Evolutionary conservation across 2,888 invertebrate species (phyloP).

Genomic region (Eupithecia pulchellata): DNA sequence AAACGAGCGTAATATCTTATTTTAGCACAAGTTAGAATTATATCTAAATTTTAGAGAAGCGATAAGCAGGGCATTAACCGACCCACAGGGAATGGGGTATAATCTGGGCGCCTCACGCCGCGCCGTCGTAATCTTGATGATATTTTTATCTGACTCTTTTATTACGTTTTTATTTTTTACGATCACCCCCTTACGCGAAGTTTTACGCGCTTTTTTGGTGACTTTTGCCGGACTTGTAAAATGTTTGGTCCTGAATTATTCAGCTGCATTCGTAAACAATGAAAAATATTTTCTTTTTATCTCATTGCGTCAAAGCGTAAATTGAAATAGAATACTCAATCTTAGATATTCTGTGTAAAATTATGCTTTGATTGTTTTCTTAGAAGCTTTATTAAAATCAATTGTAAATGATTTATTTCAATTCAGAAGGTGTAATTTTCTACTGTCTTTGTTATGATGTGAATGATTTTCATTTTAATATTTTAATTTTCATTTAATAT

Average conservation of each 20-base stretch:
- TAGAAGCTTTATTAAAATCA: background rate
- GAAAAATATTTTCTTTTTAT: background rate
- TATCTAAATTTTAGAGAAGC: conserved; percentile 53
- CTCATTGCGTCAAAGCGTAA: too few species aligned
- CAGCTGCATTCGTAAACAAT: background rate
- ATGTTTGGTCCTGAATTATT: conserved; percentile 45
- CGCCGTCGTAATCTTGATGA: conserved; percentile 68
- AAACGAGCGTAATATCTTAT: background rate
- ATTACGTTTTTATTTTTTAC: conserved; percentile 70
- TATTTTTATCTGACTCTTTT: conserved; percentile 71
- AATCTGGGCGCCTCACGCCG: conserved; percentile 59
- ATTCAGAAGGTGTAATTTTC: background rate
- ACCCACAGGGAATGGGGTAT: conserved; percentile 54
- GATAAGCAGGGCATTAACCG: conserved; percentile 58
- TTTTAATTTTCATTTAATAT: conserved; percentile 14
- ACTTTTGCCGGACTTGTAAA: conserved; percentile 52
- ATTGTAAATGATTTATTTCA: background rate
- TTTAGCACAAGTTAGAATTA: conserved; percentile 45
- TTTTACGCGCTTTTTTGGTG: conserved; percentile 24
- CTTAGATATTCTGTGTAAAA: background rate
- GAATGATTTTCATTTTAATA: background rate
- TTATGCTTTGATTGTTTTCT: background rate
- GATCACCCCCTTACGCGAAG: conserved; percentile 51
- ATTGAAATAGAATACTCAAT: too few species aligned
- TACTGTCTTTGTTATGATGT: background rate